Conservation (phyloP, 2,113 vertebrate species). For the Oryzias javanicus region DNA sequence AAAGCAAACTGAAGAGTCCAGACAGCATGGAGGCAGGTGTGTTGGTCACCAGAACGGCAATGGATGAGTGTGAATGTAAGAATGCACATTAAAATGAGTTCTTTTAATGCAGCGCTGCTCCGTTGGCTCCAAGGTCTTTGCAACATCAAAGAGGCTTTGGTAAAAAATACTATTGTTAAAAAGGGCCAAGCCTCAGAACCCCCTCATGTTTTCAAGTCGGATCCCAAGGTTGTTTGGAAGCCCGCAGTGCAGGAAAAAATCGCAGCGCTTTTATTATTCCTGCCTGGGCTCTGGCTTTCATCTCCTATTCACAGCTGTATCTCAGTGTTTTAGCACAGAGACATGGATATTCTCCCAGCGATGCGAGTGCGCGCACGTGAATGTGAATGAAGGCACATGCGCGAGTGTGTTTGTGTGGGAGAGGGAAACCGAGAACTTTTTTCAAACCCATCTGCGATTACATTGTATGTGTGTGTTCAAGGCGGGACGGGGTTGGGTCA, state of each 20-base stretch:
- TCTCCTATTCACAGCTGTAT: conserved; percentile 61
- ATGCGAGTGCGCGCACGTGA: conserved; percentile 3
- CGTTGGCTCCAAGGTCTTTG: conserved; percentile 35
- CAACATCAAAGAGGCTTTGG: conserved; percentile 52
- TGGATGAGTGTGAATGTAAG: background rate
- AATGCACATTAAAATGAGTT: conserved; percentile 15
- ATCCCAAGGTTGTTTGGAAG: conserved; percentile 54
- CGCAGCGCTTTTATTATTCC: conserved; percentile 59
- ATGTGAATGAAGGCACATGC: conserved; percentile 27
- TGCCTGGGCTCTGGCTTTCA: conserved; percentile 59
- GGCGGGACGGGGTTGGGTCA: conserved; percentile 57
- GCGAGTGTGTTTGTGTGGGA: conserved; percentile 25
- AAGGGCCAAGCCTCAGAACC: conserved; percentile 34
- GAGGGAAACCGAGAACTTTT: conserved; percentile 22
- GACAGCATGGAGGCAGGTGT: background rate
- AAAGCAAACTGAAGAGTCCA: conserved; percentile 3
- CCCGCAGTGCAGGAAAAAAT: conserved; percentile 59
- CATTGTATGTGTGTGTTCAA: conserved; percentile 31
- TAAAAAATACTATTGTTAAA: conserved; percentile 32
- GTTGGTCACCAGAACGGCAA: background rate
- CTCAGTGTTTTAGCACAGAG: conserved; percentile 52
- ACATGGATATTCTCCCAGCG: conserved; percentile 57
- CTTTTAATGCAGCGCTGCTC: conserved; percentile 12
- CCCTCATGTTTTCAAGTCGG: conserved; percentile 48
- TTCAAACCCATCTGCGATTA: conserved; percentile 28